Percentiles rank a stretch among this genome's conserved stretches.
These are phyloP conservation scores for Macquaria australasica DNA, from an alignment of 2,113 vertebrate species.

Conservation along the genomic window DNA sequence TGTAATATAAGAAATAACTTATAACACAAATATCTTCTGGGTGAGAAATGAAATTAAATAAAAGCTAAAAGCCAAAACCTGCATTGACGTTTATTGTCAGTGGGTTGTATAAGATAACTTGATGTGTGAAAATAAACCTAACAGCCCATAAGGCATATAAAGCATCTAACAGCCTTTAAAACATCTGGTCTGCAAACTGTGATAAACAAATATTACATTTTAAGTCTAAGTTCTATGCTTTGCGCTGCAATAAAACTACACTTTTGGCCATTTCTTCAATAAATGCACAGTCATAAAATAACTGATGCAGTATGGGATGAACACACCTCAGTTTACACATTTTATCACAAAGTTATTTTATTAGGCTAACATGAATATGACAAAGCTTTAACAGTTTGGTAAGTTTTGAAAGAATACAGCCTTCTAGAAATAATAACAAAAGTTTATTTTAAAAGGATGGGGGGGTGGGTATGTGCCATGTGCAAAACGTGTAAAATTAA, in stretches of 20 bases:
- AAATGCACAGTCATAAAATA: slow-evolving; percentile 17
- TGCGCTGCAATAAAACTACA: slow-evolving; percentile 7
- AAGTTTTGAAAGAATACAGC: neutral
- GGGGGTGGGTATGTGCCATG: too few relatives aligned
- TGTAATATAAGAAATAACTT: neutral
- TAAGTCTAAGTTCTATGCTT: neutral
- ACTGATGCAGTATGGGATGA: neutral
- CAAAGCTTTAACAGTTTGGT: slow-evolving; percentile 22
- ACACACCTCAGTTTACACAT: neutral
- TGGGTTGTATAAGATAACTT: slow-evolving; percentile 24
- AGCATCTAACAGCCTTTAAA: slow-evolving; percentile 36
- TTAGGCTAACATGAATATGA: neutral
- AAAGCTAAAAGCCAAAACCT: slow-evolving; percentile 17
- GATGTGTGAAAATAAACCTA: slow-evolving; percentile 31
- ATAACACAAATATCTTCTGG: neutral
- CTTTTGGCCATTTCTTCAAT: slow-evolving; percentile 9
- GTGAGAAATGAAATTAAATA: neutral
- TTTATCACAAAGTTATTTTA: slow-evolving; percentile 13
- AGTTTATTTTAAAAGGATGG: neutral
- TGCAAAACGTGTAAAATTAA: neutral
- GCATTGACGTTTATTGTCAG: slow-evolving; percentile 30
- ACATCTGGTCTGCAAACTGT: slow-evolving; percentile 37
- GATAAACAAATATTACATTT: slow-evolving; percentile 37
- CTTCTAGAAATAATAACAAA: neutral
- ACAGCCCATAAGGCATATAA: slow-evolving; percentile 52